Percentiles rank a stretch among this genome's conserved stretches.
phyloP scores from a whole-genome alignment of 2,113 vertebrate genomes.

The Oryzias melastigma region DNA sequence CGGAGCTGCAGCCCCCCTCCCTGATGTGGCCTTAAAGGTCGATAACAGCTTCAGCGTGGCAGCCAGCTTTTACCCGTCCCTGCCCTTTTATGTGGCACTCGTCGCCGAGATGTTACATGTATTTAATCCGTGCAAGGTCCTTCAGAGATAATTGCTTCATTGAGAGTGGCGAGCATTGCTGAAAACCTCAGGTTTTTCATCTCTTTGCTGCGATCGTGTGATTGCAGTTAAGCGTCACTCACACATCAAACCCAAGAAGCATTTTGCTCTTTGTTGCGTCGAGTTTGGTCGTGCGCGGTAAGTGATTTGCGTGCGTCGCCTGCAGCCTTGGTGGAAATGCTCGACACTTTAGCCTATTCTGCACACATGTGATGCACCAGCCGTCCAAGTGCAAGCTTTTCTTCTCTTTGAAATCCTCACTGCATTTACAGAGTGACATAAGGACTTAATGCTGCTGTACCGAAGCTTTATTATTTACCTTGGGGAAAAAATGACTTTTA shows the following conservation, averaged over 20 bases:
- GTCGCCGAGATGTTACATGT: background rate
- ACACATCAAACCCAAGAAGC: background rate
- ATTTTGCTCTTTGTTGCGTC: slow-evolving; percentile 6
- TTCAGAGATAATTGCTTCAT: slow-evolving; percentile 14
- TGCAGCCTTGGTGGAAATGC: background rate
- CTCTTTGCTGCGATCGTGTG: background rate
- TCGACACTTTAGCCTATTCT: slow-evolving; percentile 1
- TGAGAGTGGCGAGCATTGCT: background rate
- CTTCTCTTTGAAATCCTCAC: too few species aligned
- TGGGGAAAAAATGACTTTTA: too few species aligned
- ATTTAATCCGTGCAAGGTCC: slow-evolving; percentile 3
- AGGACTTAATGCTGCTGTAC: too few species aligned
- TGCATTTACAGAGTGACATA: too few species aligned
- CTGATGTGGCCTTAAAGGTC: slow-evolving; percentile 13
- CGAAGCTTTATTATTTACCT: too few species aligned
- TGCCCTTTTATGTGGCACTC: slow-evolving; percentile 22
- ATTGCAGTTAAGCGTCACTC: slow-evolving; percentile 5
- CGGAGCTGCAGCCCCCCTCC: slow-evolving; percentile 18
- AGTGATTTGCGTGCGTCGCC: background rate
- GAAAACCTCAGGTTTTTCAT: slow-evolving; percentile 7
- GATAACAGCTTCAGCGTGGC: background rate
- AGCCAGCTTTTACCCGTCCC: slow-evolving; percentile 11
- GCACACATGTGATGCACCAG: background rate
- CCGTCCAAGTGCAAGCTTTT: too few species aligned
- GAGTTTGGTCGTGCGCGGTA: slow-evolving; percentile 15